Conservation (phyloP, 2,888 invertebrate species). For the Blastobasis adustella region DNA sequence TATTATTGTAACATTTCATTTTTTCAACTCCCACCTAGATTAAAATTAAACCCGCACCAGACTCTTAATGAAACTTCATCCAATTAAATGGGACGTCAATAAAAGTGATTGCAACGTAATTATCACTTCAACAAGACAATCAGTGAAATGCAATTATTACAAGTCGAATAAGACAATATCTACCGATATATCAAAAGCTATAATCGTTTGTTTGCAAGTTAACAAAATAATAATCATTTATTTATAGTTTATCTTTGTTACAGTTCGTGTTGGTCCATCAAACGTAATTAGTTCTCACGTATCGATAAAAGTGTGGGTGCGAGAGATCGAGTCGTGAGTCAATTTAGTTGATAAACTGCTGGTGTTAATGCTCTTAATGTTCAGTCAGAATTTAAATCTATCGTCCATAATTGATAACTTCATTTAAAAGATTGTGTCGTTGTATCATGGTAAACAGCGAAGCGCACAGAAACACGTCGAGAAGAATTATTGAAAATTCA, state of each 20-base stretch:
- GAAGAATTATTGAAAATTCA: no score
- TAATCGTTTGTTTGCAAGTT: slow-evolving; percentile 11
- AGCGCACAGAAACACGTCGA: no score
- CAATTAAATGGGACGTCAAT: slow-evolving; percentile 22
- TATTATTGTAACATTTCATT: slow-evolving; percentile 34
- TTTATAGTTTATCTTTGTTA: slow-evolving; percentile 12
- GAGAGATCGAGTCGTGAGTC: slow-evolving; percentile 9
- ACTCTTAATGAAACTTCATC: slow-evolving; percentile 20
- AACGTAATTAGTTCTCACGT: slow-evolving; percentile 22
- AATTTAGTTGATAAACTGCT: slow-evolving; percentile 13
- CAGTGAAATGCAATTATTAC: slow-evolving; percentile 31
- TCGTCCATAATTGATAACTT: slow-evolving; percentile 5
- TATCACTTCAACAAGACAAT: slow-evolving; percentile 30
- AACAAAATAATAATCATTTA: slow-evolving; percentile 12
- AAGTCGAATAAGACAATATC: slow-evolving; percentile 20
- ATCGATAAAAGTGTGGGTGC: slow-evolving; percentile 11
- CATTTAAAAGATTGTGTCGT: not conserved
- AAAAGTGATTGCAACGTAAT: slow-evolving; percentile 32
- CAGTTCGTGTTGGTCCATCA: slow-evolving; percentile 20
- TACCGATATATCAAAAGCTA: slow-evolving; percentile 15
- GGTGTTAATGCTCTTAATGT: slow-evolving; percentile 7
- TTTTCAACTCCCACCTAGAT: slow-evolving; percentile 15
- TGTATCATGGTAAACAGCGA: not conserved
- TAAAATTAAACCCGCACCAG: slow-evolving; percentile 19
- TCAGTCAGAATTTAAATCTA: slow-evolving; percentile 8